Evolutionary conservation across 2,888 invertebrate species (phyloP), one percentile per base, ranked within the genome.

Genomic region (Diplolepis rosae): DNA sequence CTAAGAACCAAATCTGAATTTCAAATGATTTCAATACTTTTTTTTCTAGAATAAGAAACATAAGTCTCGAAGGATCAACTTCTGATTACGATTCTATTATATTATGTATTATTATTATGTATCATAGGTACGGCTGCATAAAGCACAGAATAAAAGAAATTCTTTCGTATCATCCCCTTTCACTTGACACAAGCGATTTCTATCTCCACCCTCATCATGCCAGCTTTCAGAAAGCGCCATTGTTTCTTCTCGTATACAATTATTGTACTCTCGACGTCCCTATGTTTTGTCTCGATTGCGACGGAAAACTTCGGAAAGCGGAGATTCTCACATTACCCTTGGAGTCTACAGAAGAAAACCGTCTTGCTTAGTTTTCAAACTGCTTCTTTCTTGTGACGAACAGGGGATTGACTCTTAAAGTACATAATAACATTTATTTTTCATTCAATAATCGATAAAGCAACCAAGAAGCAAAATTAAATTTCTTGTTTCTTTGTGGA

Each of bases 221-320:
- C 61, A 24, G 6, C 22, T 24, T 39, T 24, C 24, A 7, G 24
- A 61, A 61, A 39, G 39, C 35, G 39, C 24, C 24, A 39, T 61
- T 61, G 61, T 61, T 61, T 39, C 39, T 61, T 61, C n/a, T 39
- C 22, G 61, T 61, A 27, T 27, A 61, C 35, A 61, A 61, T 61
- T 61, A 24, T 61, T 61, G 61, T 39, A 39, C 39, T 39, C 61
- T 39, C 24, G 61, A 39, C 61, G 24, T 61, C 39, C 39, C 61
- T 39, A 61, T 39, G 39, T 61, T 61, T 61, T 61, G 61, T 61
- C 39, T 61, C 61, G 61, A 61, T 61, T 61, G 61, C 22, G 39
- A 61, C 24, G 24, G 61, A 61, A 61, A 61, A 61, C 39, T 61
- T 61, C n/a, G 61, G 22, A 61, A 39, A 61, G 24, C 61, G 24